Conservation (phyloP, 2,888 invertebrate genomes). For the Cecidostiba fungosa region DNA sequence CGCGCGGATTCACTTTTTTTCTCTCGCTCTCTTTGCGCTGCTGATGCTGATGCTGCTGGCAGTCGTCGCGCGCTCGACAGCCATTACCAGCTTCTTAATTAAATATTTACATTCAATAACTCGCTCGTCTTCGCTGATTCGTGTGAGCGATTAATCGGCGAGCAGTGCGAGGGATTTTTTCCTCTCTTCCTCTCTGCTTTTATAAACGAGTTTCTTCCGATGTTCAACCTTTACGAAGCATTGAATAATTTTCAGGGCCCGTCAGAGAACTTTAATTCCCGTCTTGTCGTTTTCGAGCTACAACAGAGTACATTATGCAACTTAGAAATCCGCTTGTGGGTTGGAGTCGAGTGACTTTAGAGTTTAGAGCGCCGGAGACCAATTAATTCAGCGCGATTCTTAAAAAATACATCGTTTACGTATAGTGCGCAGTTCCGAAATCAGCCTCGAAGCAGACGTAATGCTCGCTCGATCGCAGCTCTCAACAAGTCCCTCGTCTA, state of each 20-base stretch:
- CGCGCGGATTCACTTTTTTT: background rate
- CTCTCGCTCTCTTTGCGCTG: background rate
- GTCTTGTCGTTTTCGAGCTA: no score
- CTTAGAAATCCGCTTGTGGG: no score
- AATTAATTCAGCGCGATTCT: background rate
- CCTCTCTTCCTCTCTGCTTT: background rate
- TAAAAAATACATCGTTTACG: background rate
- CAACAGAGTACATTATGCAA: no score
- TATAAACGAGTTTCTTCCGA: background rate
- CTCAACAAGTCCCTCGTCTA: constrained; percentile 6
- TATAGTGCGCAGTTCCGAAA: background rate
- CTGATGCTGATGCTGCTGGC: background rate
- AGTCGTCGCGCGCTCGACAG: constrained; percentile 38
- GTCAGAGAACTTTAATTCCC: constrained; percentile 59
- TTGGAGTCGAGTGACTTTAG: no score
- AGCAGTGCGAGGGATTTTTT: constrained; percentile 13
- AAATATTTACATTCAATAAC: constrained; percentile 58
- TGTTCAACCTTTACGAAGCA: constrained; percentile 16
- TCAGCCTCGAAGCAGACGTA: background rate
- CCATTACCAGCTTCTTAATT: constrained; percentile 54
- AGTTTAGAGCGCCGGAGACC: no score
- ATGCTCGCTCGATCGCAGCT: background rate
- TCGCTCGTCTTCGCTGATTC: constrained; percentile 21
- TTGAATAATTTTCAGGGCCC: constrained; percentile 41
- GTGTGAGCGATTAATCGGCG: constrained; percentile 28